Evolutionary conservation across 2,888 invertebrate species (phyloP).

Genomic region (Dolichopus griseipennis): DNA sequence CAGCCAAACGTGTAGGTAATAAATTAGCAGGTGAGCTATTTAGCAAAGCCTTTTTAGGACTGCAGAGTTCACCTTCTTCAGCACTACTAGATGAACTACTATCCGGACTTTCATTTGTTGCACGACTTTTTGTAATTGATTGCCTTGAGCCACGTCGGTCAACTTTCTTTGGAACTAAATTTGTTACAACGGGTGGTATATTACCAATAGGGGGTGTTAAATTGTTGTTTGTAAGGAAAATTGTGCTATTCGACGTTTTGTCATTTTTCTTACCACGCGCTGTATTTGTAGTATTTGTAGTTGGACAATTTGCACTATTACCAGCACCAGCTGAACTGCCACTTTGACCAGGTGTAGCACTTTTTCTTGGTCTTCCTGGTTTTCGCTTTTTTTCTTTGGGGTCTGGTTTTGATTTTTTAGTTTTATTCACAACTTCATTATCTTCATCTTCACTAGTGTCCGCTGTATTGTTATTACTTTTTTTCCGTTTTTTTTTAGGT

Average conservation of each 20-base stretch:
- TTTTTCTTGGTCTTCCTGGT: conserved; percentile 36
- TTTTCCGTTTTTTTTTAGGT: conserved; percentile 17
- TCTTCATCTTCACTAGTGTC: conserved; percentile 38
- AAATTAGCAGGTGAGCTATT: conserved; percentile 9
- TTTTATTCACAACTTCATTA: conserved; percentile 30
- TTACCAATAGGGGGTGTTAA: conserved; percentile 12
- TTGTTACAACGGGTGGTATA: neutral
- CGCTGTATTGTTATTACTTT: conserved; percentile 27
- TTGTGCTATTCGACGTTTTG: conserved; percentile 25
- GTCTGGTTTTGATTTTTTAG: conserved; percentile 54
- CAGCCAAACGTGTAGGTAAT: neutral
- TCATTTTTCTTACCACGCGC: conserved; percentile 38
- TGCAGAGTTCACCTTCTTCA: conserved; percentile 19
- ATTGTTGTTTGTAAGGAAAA: conserved; percentile 25
- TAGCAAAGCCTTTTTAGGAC: conserved; percentile 13
- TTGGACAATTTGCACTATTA: conserved; percentile 10
- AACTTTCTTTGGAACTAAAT: conserved; percentile 21
- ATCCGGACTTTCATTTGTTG: conserved; percentile 27
- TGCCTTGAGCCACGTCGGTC: conserved; percentile 27
- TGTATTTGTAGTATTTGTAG: conserved; percentile 28
- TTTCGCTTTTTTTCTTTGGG: conserved; percentile 31
- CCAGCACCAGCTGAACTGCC: conserved; percentile 13
- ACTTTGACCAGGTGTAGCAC: conserved; percentile 25
- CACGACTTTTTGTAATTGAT: conserved; percentile 28
- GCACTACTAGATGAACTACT: conserved; percentile 27